These are phyloP conservation scores for Dryas iulia DNA, from an alignment of 1,140 invertebrate species.

Conservation along the genomic window DNA sequence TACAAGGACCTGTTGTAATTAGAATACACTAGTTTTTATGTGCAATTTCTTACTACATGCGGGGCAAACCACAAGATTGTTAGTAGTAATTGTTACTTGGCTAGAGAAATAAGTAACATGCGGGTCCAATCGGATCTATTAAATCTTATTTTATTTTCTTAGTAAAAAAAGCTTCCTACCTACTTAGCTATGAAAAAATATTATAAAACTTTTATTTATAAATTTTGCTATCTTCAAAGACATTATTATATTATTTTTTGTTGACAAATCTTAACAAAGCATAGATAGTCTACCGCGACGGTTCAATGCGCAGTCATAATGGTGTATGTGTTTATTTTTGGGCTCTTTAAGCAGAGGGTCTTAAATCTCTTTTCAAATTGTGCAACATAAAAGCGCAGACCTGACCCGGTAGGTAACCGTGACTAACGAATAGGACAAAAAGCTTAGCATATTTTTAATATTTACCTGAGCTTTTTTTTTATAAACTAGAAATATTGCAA, in stretches of 20 bases:
- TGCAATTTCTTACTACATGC: slow-evolving; percentile 67
- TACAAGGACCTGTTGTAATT: slow-evolving; percentile 58
- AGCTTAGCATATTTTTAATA: slow-evolving; percentile 44
- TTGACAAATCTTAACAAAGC: slow-evolving; percentile 61
- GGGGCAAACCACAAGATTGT: slow-evolving; percentile 69
- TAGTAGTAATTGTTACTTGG: slow-evolving; percentile 67
- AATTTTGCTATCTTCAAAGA: background rate
- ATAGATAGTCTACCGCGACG: slow-evolving; percentile 63
- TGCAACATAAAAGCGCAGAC: slow-evolving; percentile 69
- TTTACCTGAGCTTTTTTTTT: slow-evolving; percentile 50
- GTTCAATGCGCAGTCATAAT: slow-evolving; percentile 71
- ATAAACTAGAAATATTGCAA: background rate
- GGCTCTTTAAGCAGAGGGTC: slow-evolving; percentile 54
- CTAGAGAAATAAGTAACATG: slow-evolving; percentile 59
- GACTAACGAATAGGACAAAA: slow-evolving; percentile 60
- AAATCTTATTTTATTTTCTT: slow-evolving; percentile 33
- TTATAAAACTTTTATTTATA: background rate
- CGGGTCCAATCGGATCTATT: slow-evolving; percentile 48
- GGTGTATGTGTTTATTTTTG: slow-evolving; percentile 72
- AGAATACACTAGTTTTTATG: slow-evolving; percentile 68
- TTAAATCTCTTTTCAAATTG: slow-evolving; percentile 63
- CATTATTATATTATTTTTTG: slow-evolving; percentile 68
- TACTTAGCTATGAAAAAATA: background rate
- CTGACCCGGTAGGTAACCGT: slow-evolving; percentile 68
- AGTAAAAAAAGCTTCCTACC: slow-evolving; percentile 40